Evolutionary conservation across 2,797 vertebrate genomes (phyloP), one percentile per base, ranked within the genome.

Genomic region (Nothura maculosa): DNA sequence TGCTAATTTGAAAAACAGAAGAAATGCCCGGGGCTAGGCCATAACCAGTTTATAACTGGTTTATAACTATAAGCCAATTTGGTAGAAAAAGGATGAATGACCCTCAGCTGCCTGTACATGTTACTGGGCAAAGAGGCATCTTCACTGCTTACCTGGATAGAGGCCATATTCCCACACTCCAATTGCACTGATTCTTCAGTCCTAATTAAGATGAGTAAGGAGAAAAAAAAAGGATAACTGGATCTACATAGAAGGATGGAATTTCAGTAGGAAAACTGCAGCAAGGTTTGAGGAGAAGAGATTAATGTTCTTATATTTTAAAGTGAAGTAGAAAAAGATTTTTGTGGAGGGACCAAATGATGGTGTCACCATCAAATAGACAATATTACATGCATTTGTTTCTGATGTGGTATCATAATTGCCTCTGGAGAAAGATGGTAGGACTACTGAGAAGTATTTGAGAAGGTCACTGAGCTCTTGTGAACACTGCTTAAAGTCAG

Each of bases 191-290:
- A 76, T 34, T 79, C 27, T 22, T 89, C 22, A 38, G 12, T 60
- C 19, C 34, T 47, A 67, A 68, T 60, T 42, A 67, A 47, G 28
- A 6, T 36, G 5, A 81, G 21, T 5, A 19, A 36, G 20, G 10
- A 7, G 24, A 4, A 15, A 30, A 74, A 30, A 74, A 21, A 45
- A 57, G 10, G 6, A n/a, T 50, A 19, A 3, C 32, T 1, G 0
- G 3, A 60, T 73, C 19, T 32, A 64, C 22, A 81, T 25, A 74
- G 30, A 83, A 91, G 80, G 19, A 64, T 42, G 10, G 52, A 68
- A 91, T 36, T 74, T 83, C 67, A 55, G 10, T 15, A 70, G n/a
- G 34, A 32, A 80, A 90, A 84, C 34, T 6, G 5, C 42, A 85
- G 22, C 5, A 68, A 74, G 28, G 50, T 66, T 42, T 82, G 28